These are phyloP conservation scores for Homalodisca vitripennis DNA, from an alignment of 1,140 invertebrate species.

Conservation along the genomic window DNA sequence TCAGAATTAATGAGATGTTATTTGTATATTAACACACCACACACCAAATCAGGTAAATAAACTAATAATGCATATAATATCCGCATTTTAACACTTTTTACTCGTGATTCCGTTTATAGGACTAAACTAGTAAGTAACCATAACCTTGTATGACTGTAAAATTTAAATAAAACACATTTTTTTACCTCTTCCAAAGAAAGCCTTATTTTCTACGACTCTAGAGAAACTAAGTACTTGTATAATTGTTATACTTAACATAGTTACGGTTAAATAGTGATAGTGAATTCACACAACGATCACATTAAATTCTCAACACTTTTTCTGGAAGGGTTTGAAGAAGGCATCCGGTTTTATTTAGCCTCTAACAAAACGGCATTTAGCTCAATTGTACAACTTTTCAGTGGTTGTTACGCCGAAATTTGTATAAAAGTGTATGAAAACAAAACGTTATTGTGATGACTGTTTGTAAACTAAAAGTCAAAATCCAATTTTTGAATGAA, in stretches of 20 bases:
- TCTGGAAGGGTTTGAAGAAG: neutral
- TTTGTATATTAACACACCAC: no score
- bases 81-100: no score
- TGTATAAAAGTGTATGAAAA: slow-evolving; percentile 33
- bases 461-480: slow-evolving; percentile 25
- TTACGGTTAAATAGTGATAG: slow-evolving; percentile 27
- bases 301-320: neutral
- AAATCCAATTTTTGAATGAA: slow-evolving; percentile 28
- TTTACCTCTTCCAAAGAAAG: slow-evolving; percentile 20
- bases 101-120: no score
- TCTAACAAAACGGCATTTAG: slow-evolving; percentile 22
- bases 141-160: neutral
- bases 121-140: slow-evolving; percentile 13
- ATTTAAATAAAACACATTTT: slow-evolving; percentile 7
- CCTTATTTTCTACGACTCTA: slow-evolving; percentile 26
- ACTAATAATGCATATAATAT: no score
- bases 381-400: slow-evolving; percentile 32
- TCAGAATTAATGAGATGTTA: no score
- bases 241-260: slow-evolving; percentile 26
- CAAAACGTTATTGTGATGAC: slow-evolving; percentile 30
- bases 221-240: slow-evolving; percentile 20
- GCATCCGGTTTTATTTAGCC: slow-evolving; percentile 5
- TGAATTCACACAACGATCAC: slow-evolving; percentile 21
- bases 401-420: slow-evolving; percentile 36
- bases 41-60: no score